Base-by-base conservation (phyloP, 2,888 invertebrate species). In the Drosophila nigritarsus region DNA sequence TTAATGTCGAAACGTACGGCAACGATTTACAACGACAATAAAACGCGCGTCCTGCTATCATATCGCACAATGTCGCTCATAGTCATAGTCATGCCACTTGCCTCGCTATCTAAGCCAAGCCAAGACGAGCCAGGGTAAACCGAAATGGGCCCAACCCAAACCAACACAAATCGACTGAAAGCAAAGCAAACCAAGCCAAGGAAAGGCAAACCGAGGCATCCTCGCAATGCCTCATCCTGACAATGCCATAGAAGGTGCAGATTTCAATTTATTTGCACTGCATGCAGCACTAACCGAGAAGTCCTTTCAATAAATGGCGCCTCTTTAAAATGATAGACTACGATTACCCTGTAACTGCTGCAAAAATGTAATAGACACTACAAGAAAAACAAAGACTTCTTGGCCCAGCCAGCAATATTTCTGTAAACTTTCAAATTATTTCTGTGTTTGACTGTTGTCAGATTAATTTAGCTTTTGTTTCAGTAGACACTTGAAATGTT, bases 21-120 rank as follows among this genome's bases (percentile, higher is more conserved):
- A 88, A 87, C 87, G 87, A 87, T 87, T 87, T 87, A 90, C 90
- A 87, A 87, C 90, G 89, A 87, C 87, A 87, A 87, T 87, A 87
- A 87, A 87, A 85, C 75, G 86, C 90, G 86, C 83, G 86, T 85
- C 84, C 88, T 82, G 85, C 90, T 86, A 89, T 86, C 85, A 87
- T 88, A 87, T 89, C 87, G 86, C 88, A 87, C 85, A 89, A 82
- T 89, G 85, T 86, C 85, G 85, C 85, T 89, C 87, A 89, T 76
- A 85, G 89, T 85, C 89, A 89, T 87, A 87, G 87, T 76, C 82
- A 81, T 81, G 84, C 78, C 78, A 75, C 71, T 74, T 82, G 83
- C 65, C 61, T 66, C 58, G 87, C 87, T 89, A 85, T 85, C 85
- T 89, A 89, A 89, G 45, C 87, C 87, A 64, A 74, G 79, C 76